Base-by-base conservation (phyloP, 92 coral and sea anemone species). In the Phenganax stokvisi region DNA sequence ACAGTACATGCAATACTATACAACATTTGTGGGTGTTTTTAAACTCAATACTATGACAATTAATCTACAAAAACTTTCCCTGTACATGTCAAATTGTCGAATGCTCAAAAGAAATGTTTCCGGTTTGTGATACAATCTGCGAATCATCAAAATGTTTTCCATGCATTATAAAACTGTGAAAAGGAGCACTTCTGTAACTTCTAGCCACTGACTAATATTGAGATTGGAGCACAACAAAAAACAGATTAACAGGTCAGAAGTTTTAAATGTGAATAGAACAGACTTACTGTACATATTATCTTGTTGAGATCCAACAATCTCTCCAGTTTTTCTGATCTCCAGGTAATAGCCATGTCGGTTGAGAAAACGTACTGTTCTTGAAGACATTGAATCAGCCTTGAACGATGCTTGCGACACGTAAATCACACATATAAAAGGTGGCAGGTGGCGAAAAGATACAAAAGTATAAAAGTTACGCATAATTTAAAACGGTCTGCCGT, bases 331-430 rank as follows among this genome's bases (percentile, higher is more conserved):
- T 13, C 12, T 30, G 10, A 77, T 27, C 54, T 77, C 82, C 29
- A 77, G 58, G 72, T 77, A 77, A 17, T 77, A 77, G 52, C 82
- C 82, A 77, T 77, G 71, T 6, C 82, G 82, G 27, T 77, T 77
- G 7, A 77, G 82, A 11, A 77, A 47, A 30, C 72, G 71, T 4
- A 77, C 82, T 30, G 63, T 77, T 62, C 72, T 71, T 17, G 71
- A 63, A 61, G 71, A 57, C 82, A 77, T 77, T 64, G 71, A 64
- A 64, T 64, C 71, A 17, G 30, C n/a, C 56, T 47, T 47, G 16
- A 54, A 47, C 57, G 47, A 47, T 71, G 76, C 55, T 47, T 71
- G 55, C 30, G 55, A 47, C 5, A 47, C 76, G 63, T 29, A 56
- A 25, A 30, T 75, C 6, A 56, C 52, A 10, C 17, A 56, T 16